Evolutionary conservation across 2,888 invertebrate species (phyloP).

Genomic region (Anticlea derivata): DNA sequence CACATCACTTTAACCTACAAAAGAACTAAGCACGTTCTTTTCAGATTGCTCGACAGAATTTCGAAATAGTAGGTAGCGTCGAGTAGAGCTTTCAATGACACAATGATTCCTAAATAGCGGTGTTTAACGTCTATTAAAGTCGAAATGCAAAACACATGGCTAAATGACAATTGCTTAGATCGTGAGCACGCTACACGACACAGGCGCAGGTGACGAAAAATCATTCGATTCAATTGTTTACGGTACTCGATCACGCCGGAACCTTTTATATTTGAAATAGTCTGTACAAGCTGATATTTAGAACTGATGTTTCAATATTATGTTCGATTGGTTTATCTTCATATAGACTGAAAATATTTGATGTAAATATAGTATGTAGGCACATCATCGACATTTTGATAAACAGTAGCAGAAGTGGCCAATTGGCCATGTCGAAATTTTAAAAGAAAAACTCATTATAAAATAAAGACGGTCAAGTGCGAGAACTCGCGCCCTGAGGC

Average conservation of each 20-base stretch:
- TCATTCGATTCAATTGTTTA: constrained; percentile 53
- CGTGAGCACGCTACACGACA: constrained; percentile 53
- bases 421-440: too few species aligned
- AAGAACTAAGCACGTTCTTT: constrained; percentile 15
- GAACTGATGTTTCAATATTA: constrained; percentile 31
- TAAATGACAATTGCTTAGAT: constrained; percentile 43
- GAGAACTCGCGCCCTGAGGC: too few species aligned
- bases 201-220: constrained; percentile 57
- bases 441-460: too few species aligned
- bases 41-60: constrained; percentile 10
- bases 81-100: constrained; percentile 19
- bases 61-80: constrained; percentile 21
- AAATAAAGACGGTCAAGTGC: too few species aligned
- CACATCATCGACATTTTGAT: too few species aligned
- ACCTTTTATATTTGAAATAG: constrained; percentile 47
- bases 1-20: constrained; percentile 13
- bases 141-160: constrained; percentile 45
- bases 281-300: constrained; percentile 31
- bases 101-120: constrained; percentile 35
- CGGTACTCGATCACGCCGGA: constrained; percentile 41
- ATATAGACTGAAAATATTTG: too few species aligned
- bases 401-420: too few species aligned
- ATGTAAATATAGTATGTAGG: too few species aligned
- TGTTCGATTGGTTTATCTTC: constrained; percentile 6
- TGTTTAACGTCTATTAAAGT: constrained; percentile 51